Percentiles rank a stretch among this genome's conserved stretches.
phyloP scores from a whole-genome alignment of 1,140 invertebrate species.

The Dolichoris vasculosae region DNA sequence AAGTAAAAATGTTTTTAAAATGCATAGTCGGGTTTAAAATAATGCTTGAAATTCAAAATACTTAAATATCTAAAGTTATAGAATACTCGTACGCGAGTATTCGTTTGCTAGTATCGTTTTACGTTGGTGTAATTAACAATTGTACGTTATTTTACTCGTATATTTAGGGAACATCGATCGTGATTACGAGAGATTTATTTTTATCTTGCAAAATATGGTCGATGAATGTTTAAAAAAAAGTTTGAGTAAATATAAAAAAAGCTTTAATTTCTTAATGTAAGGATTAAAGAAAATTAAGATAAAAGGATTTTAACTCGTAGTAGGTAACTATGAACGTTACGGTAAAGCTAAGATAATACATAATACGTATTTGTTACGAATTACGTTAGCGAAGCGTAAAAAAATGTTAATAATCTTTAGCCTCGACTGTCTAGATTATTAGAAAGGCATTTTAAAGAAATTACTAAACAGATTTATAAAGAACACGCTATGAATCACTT shows the following conservation, averaged over 20 bases:
- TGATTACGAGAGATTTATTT: too few relatives aligned
- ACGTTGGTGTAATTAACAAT: too few relatives aligned
- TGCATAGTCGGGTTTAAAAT: neutral
- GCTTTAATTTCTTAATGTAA: too few relatives aligned
- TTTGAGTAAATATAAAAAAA: too few relatives aligned
- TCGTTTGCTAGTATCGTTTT: too few relatives aligned
- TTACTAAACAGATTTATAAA: constrained; percentile 32
- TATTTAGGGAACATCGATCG: too few relatives aligned
- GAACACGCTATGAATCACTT: constrained; percentile 35
- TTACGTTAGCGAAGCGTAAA: neutral
- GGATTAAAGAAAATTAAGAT: too few relatives aligned
- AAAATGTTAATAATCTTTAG: neutral
- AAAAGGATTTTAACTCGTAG: too few relatives aligned
- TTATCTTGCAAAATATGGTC: too few relatives aligned
- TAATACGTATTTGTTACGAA: neutral
- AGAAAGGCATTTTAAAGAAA: constrained; percentile 29
- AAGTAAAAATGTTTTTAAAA: neutral
- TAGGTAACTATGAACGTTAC: neutral
- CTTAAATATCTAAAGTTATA: neutral
- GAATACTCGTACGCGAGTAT: too few relatives aligned
- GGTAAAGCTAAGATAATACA: neutral
- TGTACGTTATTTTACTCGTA: too few relatives aligned
- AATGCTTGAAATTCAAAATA: neutral
- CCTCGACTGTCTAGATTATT: neutral
- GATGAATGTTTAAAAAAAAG: too few relatives aligned